Base-by-base conservation (phyloP, 2,888 invertebrate genomes). In the Pterostichus madidus region DNA sequence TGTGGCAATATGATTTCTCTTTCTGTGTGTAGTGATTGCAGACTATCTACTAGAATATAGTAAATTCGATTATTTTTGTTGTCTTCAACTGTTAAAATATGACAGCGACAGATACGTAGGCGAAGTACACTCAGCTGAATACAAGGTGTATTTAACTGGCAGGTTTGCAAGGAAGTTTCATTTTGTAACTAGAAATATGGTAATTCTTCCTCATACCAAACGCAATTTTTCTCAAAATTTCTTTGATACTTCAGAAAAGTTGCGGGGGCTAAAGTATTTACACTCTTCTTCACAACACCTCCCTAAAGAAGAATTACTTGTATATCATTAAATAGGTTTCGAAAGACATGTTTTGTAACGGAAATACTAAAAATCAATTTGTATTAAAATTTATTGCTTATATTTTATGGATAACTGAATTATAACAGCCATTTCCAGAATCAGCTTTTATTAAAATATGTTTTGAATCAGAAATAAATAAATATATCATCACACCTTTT, bases 151-250 rank as follows among this genome's bases (percentile, higher is more conserved):
- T 56, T 56, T 56, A 56, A 15, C 56, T 56, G 17, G 15, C 17
- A 56, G 15, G 56, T 56, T 56, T 56, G 56, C 15, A 56, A 56
- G 56, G 56, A 17, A 56, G 56, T 56, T 13, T 56, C 56, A 17
- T 56, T 56, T 56, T 56, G 56, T 56, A 56, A 56, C 56, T 56
- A 56, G 56, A 56, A 56, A 56, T 56, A 56, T 56, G 56, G 17
- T 56, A 56, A 56, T 56, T 56, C 56, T 56, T 56, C 56, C 56
- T 56, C 56, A 56, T 56, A 56, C 56, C 56, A 10, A 17, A 17
- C 56, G 10, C 5, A 52, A 13, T 52, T 52, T 52, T 52, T 52
- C 11, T 52, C 52, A 24, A 24, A 24, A 24, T 13, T 17, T 56
- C 13, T 17, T 17, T 56, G 56, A 56, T 8, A 15, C 8, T 8